Conservation (phyloP, 2,797 vertebrate species). For the Crypturellus tataupa region DNA sequence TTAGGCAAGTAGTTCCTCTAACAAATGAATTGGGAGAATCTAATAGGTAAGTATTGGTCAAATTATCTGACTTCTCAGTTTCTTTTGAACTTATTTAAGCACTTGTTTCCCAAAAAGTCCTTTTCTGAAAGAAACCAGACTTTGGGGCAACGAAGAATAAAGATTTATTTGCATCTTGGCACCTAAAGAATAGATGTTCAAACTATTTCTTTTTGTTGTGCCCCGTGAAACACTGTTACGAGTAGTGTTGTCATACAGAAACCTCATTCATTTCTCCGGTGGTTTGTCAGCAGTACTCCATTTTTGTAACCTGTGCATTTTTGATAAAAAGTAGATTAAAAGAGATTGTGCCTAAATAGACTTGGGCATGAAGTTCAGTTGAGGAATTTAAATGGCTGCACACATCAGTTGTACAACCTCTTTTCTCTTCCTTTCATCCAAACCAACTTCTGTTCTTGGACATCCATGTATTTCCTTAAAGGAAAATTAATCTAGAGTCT, state of each 20-base stretch:
- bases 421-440: constrained; percentile 13
- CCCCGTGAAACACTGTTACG: not conserved
- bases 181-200: not conserved
- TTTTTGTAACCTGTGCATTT: not conserved
- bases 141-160: not conserved
- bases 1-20: not conserved
- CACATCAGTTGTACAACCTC: not conserved
- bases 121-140: not conserved
- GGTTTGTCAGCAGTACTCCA: not conserved
- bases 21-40: not conserved
- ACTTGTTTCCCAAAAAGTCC: not conserved
- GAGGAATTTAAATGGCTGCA: not conserved
- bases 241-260: not conserved
- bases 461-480: not conserved
- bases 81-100: not conserved
- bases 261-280: not conserved
- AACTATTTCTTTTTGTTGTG: not conserved
- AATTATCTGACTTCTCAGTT: not conserved
- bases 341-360: not conserved
- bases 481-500: constrained; percentile 36
- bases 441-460: constrained; percentile 36
- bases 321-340: not conserved
- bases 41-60: constrained; percentile 51
- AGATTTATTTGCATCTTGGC: not conserved
- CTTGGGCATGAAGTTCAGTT: not conserved